Conservation (phyloP, 2,888 invertebrate genomes). For the Sarcophaga rosellei region DNA sequence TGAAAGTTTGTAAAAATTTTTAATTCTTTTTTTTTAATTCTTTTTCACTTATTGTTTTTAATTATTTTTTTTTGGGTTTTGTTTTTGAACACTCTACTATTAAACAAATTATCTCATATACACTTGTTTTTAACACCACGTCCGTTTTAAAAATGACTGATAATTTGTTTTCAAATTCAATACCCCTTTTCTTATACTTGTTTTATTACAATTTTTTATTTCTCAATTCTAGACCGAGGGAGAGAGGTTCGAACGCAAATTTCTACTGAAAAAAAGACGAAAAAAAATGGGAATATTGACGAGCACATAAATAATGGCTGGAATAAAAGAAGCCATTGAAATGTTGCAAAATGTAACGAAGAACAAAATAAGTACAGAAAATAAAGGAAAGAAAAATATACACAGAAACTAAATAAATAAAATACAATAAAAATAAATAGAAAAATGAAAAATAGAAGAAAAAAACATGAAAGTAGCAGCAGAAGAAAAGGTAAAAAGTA, state of each 20-base stretch:
- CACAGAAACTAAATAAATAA: not conserved
- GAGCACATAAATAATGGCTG: conserved; percentile 34
- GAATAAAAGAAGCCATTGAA: conserved; percentile 67
- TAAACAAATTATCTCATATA: conserved; percentile 22
- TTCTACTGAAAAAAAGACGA: not conserved
- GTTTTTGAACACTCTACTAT: not conserved
- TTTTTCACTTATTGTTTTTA: conserved; percentile 1
- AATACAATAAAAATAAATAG: not conserved
- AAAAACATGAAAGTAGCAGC: not conserved
- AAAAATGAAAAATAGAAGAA: conserved; percentile 27
- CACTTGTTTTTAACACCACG: conserved; percentile 63
- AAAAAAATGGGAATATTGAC: conserved; percentile 27
- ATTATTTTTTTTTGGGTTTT: conserved; percentile 19
- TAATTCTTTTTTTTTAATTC: not conserved
- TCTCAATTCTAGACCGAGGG: conserved; percentile 25
- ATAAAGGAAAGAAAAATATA: conserved; percentile 2
- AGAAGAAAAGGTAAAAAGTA: not conserved
- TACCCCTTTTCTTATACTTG: conserved; percentile 54
- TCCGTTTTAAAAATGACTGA: conserved; percentile 64
- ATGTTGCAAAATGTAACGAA: conserved; percentile 57
- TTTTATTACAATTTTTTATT: conserved; percentile 3
- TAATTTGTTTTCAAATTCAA: conserved; percentile 49
- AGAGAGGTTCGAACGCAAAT: conserved; percentile 50
- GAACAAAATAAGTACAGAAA: conserved; percentile 12
- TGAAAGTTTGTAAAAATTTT: not conserved